Base-by-base conservation (phyloP, 2,888 invertebrate genomes). In the Druceiella hillmani region DNA sequence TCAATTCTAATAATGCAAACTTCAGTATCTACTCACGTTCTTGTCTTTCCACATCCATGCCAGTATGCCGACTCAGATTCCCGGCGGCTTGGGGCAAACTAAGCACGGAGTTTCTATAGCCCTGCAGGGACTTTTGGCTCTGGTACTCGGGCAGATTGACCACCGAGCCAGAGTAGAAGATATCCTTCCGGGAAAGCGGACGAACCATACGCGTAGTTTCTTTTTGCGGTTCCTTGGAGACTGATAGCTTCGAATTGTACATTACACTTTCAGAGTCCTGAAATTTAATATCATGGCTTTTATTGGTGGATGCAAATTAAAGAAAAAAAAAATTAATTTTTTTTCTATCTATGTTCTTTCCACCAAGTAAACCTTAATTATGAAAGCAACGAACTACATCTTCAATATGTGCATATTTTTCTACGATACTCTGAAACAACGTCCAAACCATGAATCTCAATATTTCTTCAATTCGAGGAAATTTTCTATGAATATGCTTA, bases 101-200 rank as follows among this genome's bases (percentile, higher is more conserved):
- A 25, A 93, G 76, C 27, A 94, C 88, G 39, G 93, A 93, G 57
- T 92, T 89, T 37, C 95, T 78, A 61, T 94, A 95, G 48, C 87
- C 87, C 36, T 86, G 83, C 36, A 95, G 73, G 2, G 92, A 90
- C 56, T 90, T 89, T 61, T 93, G 92, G 41, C 90, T 91, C 61
- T 89, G 87, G 67, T 85, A 95, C 64, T 94, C 93, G 0, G 90
- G 91, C 52, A 98, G 75, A 66, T 97, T 90, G 43, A 86, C 76
- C 14, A 98, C 88, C 30, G 94, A 94, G 17, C 98, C 95, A 2
- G 93, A 92, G 66, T 97, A 97, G 74, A 98, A 97, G 55, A 97
- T 95, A 65, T 98, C 98, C 58, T 94, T 93, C 36, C 94, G 78
- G 4, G 93, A 93, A 66, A 97, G 66, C 3, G 95, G 95, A 11